These are phyloP conservation scores for Leistus spinibarbis DNA, from an alignment of 2,888 invertebrate species.

Conservation along the genomic window DNA sequence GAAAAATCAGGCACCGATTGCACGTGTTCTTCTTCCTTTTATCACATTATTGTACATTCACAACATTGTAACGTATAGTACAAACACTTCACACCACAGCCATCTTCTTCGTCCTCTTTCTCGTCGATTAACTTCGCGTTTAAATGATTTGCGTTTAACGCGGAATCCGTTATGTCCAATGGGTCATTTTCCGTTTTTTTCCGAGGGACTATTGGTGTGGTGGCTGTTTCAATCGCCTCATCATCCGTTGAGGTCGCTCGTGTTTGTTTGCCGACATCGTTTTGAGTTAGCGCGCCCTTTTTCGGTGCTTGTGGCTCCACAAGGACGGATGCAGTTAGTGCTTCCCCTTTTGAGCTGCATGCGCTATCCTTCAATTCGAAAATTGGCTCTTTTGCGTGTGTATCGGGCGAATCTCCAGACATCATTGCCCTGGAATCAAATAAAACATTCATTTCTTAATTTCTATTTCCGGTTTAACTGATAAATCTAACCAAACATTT, in stretches of 20 bases:
- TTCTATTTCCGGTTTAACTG: not conserved
- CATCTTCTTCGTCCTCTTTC: constrained; percentile 59
- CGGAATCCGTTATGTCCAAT: constrained; percentile 35
- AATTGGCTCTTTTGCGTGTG: constrained; percentile 38
- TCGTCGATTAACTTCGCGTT: constrained; percentile 42
- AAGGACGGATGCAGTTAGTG: constrained; percentile 41
- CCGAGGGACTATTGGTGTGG: constrained; percentile 22
- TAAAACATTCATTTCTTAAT: not conserved
- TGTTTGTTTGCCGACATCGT: not conserved
- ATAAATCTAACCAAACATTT: too few relatives aligned
- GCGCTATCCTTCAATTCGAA: constrained; percentile 42
- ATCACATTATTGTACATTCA: constrained; percentile 61
- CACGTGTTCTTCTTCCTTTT: not conserved
- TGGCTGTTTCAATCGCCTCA: constrained; percentile 34
- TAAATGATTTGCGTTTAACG: constrained; percentile 34
- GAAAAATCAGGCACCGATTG: not conserved
- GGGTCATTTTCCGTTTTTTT: constrained; percentile 32
- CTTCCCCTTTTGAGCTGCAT: constrained; percentile 37
- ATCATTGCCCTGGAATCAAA: constrained; percentile 49
- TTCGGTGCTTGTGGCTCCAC: constrained; percentile 40
- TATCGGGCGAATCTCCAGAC: constrained; percentile 49
- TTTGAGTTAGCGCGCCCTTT: constrained; percentile 17
- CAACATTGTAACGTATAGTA: constrained; percentile 69
- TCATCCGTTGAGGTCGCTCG: constrained; percentile 20
- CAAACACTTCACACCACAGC: constrained; percentile 66